A percentile compares a stretch with the other conserved stretches of the same genome.
phyloP scores from a whole-genome alignment of 1,140 invertebrate genomes.

The Scaptomyza graminum region DNA sequence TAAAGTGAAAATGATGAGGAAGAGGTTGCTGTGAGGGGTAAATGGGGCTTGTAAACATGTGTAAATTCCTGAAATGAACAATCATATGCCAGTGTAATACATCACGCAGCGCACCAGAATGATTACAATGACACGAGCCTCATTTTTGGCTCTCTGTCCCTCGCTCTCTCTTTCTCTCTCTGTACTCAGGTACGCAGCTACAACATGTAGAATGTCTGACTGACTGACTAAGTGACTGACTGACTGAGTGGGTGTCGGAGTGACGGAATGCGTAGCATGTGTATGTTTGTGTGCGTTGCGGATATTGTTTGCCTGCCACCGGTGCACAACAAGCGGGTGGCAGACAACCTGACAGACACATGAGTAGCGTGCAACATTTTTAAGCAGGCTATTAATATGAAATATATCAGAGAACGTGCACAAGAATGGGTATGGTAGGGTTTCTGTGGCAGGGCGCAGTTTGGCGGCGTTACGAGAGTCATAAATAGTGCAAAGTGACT shows the following conservation, averaged over 20 bases:
- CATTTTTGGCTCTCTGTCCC: slow-evolving; percentile 39
- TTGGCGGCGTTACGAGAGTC: slow-evolving; percentile 27
- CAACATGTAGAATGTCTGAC: slow-evolving; percentile 6
- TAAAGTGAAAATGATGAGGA: neutral
- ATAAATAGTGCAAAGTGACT: slow-evolving; percentile 64
- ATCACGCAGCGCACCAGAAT: slow-evolving; percentile 65
- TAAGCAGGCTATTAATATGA: slow-evolving; percentile 76
- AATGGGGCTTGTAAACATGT: slow-evolving; percentile 69
- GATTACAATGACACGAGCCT: slow-evolving; percentile 56
- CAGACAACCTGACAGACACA: slow-evolving; percentile 38
- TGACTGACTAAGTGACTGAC: slow-evolving; percentile 34
- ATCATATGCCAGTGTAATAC: slow-evolving; percentile 76
- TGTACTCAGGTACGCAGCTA: slow-evolving; percentile 15
- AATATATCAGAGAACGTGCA: slow-evolving; percentile 42
- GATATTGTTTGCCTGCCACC: slow-evolving; percentile 44
- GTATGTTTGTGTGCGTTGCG: slow-evolving; percentile 9
- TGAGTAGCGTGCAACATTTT: slow-evolving; percentile 53
- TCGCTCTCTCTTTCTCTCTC: slow-evolving; percentile 1
- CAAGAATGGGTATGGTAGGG: slow-evolving; percentile 14
- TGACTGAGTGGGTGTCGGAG: slow-evolving; percentile 32
- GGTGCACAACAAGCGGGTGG: slow-evolving; percentile 13
- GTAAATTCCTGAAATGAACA: slow-evolving; percentile 79
- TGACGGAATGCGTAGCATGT: slow-evolving; percentile 42
- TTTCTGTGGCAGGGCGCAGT: slow-evolving; percentile 26
- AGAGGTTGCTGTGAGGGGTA: slow-evolving; percentile 1